Evolutionary conservation across 2,113 vertebrate genomes (phyloP).

Genomic region (Trochalopteron elliotii): DNA sequence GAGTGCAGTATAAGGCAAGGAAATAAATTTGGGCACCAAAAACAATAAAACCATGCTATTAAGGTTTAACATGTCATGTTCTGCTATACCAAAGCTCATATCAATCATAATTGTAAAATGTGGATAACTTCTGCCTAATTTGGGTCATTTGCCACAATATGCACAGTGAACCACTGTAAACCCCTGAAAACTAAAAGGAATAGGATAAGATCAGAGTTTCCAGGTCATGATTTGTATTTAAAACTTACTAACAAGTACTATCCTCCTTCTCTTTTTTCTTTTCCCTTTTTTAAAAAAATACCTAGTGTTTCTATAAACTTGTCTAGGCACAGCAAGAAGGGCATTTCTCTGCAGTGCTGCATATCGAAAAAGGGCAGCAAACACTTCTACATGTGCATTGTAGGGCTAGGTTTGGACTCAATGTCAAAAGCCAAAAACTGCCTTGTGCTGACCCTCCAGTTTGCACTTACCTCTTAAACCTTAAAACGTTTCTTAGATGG

Average conservation of each 20-base stretch:
- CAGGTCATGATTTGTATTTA: neutral
- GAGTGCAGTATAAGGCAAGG: neutral
- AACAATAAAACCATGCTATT: neutral
- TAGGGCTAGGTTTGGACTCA: neutral
- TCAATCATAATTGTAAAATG: neutral
- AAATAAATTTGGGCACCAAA: neutral
- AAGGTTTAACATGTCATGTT: neutral
- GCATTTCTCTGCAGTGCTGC: neutral
- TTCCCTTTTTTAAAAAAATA: accelerated
- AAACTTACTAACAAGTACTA: neutral
- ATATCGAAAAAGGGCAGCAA: neutral
- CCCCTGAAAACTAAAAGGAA: neutral
- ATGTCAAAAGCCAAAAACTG: neutral
- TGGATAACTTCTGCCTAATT: neutral
- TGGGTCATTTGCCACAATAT: neutral
- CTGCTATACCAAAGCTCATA: neutral
- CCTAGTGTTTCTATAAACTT: neutral
- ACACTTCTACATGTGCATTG: neutral
- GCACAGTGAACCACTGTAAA: neutral
- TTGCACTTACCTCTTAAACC: neutral
- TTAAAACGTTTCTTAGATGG: neutral
- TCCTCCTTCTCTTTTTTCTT: accelerated
- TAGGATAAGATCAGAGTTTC: neutral
- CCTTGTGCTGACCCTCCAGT: neutral
- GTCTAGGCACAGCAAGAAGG: neutral